These are phyloP conservation scores for Temnothorax longispinosus DNA, from an alignment of 1,140 invertebrate genomes.

Conservation along the genomic window DNA sequence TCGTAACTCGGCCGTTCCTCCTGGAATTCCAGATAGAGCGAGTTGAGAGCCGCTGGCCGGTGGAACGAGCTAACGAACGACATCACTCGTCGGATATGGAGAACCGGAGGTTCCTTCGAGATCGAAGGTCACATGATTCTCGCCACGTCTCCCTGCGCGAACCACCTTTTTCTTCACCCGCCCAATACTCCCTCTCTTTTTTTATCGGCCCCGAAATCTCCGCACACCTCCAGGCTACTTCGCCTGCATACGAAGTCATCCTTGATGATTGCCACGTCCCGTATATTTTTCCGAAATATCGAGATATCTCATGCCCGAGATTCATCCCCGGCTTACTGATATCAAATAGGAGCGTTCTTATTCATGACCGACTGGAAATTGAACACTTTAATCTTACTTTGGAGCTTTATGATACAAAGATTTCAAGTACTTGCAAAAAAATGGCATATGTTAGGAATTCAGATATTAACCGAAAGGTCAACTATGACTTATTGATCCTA, in stretches of 20 bases:
- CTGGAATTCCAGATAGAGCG: constrained; percentile 45
- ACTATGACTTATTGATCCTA: not conserved
- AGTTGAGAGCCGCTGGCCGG: constrained; percentile 62
- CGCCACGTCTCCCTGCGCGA: constrained; percentile 2
- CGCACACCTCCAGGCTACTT: constrained; percentile 12
- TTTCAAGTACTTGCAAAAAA: not conserved
- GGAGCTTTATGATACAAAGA: not conserved
- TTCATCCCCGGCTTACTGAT: not conserved
- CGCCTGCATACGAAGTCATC: constrained; percentile 53
- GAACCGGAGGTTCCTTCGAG: constrained; percentile 66
- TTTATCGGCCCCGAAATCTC: constrained; percentile 32
- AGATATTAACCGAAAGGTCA: not conserved
- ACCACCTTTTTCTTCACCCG: constrained; percentile 6
- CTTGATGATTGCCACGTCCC: constrained; percentile 5
- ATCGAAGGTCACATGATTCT: constrained; percentile 67
- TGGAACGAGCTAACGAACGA: constrained; percentile 70
- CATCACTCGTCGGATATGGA: constrained; percentile 72
- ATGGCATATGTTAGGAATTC: not conserved
- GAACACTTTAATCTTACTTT: not conserved
- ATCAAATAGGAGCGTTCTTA: not conserved
- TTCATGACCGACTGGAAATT: not conserved
- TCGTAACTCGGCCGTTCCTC: constrained; percentile 62
- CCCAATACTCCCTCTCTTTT: not conserved
- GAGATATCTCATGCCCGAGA: not conserved
- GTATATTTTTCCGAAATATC: constrained; percentile 37